Percentiles rank a stretch among this genome's conserved stretches.
These are phyloP conservation scores for Cromileptes altivelis DNA, from an alignment of 2,113 vertebrate genomes.

Conservation along the genomic window DNA sequence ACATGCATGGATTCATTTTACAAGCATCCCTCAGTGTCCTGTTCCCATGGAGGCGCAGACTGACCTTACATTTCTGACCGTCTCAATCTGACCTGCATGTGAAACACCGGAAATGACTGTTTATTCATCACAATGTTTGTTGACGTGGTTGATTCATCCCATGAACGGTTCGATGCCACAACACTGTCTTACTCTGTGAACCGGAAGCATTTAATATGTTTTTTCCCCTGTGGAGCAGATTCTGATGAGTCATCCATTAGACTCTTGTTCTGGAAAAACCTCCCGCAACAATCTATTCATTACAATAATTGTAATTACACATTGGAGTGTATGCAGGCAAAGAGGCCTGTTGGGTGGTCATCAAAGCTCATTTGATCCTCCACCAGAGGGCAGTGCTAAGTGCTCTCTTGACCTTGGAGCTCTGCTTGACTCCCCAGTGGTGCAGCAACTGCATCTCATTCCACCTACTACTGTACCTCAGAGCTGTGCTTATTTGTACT, in stretches of 20 bases:
- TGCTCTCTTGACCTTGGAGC: constrained; percentile 67
- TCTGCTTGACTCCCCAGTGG: constrained; percentile 21
- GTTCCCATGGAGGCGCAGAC: constrained; percentile 41
- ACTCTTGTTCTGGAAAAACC: neutral
- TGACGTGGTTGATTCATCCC: constrained; percentile 27
- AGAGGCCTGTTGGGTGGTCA: constrained; percentile 41
- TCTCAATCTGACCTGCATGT: neutral
- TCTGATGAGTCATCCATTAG: constrained; percentile 17
- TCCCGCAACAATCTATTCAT: constrained; percentile 5
- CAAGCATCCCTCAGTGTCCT: constrained; percentile 1
- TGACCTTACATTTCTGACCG: constrained; percentile 31
- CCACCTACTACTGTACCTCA: constrained; percentile 9
- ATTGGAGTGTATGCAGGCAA: constrained; percentile 14
- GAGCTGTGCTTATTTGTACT: constrained; percentile 10
- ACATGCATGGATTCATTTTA: constrained; percentile 3
- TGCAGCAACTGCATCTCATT: constrained; percentile 21
- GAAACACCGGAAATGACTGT: constrained; percentile 45
- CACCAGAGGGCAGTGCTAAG: constrained; percentile 81
- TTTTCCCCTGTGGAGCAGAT: constrained; percentile 13
- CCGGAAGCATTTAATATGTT: neutral
- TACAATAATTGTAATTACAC: constrained; percentile 13
- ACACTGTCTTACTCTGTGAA: neutral
- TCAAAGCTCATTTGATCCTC: constrained; percentile 56
- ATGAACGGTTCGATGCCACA: neutral
- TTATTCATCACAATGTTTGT: constrained; percentile 33